Percentiles rank a stretch among this genome's conserved stretches.
These are phyloP conservation scores for Maniola jurtina DNA, from an alignment of 1,140 invertebrate genomes.

Conservation along the genomic window DNA sequence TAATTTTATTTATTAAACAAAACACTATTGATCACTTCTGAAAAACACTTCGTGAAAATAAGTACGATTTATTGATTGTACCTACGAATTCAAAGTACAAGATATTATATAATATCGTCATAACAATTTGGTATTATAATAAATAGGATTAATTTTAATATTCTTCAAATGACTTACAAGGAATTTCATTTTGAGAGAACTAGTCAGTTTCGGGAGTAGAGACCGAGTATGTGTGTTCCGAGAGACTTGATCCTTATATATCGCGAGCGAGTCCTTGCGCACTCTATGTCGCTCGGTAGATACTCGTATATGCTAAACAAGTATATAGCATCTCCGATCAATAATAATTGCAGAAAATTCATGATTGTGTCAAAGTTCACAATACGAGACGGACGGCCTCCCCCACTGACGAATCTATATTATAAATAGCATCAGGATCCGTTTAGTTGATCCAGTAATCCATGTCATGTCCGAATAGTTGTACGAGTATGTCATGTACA, in stretches of 20 bases:
- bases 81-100: no score
- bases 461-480: no score
- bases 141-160: no score
- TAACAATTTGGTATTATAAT: neutral
- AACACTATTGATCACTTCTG: neutral
- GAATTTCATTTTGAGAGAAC: conserved; percentile 31
- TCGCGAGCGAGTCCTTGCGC: neutral
- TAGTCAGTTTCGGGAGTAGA: conserved; percentile 18
- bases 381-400: no score
- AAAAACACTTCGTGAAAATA: neutral
- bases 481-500: no score
- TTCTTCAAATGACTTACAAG: conserved; percentile 29
- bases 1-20: neutral
- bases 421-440: no score
- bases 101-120: no score
- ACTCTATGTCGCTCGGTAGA: neutral
- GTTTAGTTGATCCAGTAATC: no score
- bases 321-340: neutral
- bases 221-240: conserved; percentile 16
- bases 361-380: neutral
- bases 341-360: conserved; percentile 5
- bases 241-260: conserved; percentile 31
- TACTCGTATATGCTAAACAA: neutral
- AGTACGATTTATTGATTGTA: no score
- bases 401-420: no score